A percentile compares a stretch with the other conserved stretches of the same genome.
phyloP scores from a whole-genome alignment of 1,140 invertebrate species.

The Musca domestica region DNA sequence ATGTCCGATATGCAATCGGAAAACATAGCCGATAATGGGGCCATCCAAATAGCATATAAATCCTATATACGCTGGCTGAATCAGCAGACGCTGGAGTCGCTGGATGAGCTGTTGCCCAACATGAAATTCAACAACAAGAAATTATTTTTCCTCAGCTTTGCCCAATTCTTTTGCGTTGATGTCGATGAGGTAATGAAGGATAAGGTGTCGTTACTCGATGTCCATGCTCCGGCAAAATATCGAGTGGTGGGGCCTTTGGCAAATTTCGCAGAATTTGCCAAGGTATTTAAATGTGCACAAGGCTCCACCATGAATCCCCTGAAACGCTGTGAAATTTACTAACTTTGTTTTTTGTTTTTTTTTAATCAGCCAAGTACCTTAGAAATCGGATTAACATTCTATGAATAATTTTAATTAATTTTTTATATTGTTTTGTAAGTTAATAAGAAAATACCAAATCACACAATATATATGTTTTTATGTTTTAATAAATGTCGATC shows the following conservation, averaged over 20 bases:
- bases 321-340: constrained; percentile 53
- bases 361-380: neutral
- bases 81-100: constrained; percentile 7
- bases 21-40: constrained; percentile 70
- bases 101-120: constrained; percentile 55
- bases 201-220: constrained; percentile 42
- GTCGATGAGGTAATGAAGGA: constrained; percentile 37
- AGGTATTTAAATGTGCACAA: constrained; percentile 32
- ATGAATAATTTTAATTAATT: constrained; percentile 6
- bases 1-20: constrained; percentile 67
- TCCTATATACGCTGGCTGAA: constrained; percentile 53
- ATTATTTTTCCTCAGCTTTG: constrained; percentile 72
- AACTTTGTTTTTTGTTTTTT: neutral
- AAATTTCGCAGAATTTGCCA: constrained; percentile 35
- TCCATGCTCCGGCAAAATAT: constrained; percentile 34
- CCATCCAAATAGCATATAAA: constrained; percentile 61
- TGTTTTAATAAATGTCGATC: no score
- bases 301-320: constrained; percentile 63
- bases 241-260: constrained; percentile 38
- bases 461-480: neutral
- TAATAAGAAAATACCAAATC: neutral
- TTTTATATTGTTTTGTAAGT: constrained; percentile 2
- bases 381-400: neutral
- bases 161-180: constrained; percentile 56
- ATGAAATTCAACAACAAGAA: constrained; percentile 59